Evolutionary conservation across 2,797 vertebrate species (phyloP).

Genomic region (Phyllotis vaccarum): DNA sequence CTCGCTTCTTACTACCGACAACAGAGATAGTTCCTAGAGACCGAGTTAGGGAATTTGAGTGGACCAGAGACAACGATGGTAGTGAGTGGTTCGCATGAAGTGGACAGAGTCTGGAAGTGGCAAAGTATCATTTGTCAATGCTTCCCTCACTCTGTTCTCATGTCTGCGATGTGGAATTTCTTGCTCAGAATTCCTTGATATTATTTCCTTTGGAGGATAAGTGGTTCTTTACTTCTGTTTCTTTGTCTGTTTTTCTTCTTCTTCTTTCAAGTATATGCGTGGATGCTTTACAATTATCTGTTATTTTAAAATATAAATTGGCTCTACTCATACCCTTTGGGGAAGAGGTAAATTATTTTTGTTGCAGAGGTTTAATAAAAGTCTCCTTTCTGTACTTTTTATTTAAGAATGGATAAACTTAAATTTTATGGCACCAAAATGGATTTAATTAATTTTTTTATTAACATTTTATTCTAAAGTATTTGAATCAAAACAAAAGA

Average conservation of each 20-base stretch:
- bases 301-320: conserved; percentile 43
- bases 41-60: conserved; percentile 15
- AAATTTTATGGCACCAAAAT: neutral
- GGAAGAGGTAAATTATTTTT: neutral
- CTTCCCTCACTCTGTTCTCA: neutral
- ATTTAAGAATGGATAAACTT: neutral
- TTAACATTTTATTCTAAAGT: neutral
- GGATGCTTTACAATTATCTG: neutral
- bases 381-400: neutral
- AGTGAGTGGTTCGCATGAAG: neutral
- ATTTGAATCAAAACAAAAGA: neutral
- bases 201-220: neutral
- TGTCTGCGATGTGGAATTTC: neutral
- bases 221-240: conserved; percentile 14
- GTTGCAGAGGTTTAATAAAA: neutral
- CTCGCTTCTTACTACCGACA: neutral
- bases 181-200: neutral
- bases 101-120: neutral
- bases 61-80: neutral
- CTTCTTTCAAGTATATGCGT: neutral
- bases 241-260: neutral
- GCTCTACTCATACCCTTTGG: neutral
- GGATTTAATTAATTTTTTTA: conserved; percentile 22
- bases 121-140: neutral
- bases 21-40: conserved; percentile 26